Evolutionary conservation across 2,888 invertebrate species (phyloP).

Genomic region (Clusia tigrina): DNA sequence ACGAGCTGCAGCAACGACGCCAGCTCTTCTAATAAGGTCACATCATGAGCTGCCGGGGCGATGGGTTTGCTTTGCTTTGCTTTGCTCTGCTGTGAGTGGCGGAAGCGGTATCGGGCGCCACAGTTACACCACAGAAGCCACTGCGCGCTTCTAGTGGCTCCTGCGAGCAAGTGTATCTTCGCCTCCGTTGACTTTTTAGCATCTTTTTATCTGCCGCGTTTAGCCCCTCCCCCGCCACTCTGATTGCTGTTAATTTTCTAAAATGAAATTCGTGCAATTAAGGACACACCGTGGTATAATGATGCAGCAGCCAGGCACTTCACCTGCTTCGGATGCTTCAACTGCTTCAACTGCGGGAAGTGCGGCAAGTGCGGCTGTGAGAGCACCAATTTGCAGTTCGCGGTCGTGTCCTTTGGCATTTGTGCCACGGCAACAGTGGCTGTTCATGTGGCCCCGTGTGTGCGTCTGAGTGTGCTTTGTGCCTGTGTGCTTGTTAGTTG

Average conservation of each 20-base stretch:
- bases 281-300: slow-evolving; percentile 46
- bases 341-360: too few species aligned
- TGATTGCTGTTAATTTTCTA: slow-evolving; percentile 62
- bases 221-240: slow-evolving; percentile 25
- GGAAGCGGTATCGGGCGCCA: too few species aligned
- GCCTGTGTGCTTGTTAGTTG: slow-evolving; percentile 27
- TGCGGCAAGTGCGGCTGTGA: slow-evolving; percentile 23
- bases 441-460: slow-evolving; percentile 29
- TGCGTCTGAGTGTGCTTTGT: slow-evolving; percentile 31
- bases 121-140: too few species aligned
- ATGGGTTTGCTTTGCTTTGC: too few species aligned
- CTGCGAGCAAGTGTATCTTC: too few species aligned
- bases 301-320: slow-evolving; percentile 40
- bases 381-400: slow-evolving; percentile 41
- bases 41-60: too few species aligned
- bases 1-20: too few species aligned
- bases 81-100: too few species aligned
- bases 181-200: too few species aligned
- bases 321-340: slow-evolving; percentile 9
- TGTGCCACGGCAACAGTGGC: slow-evolving; percentile 14
- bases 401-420: slow-evolving; percentile 51
- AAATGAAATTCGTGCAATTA: slow-evolving; percentile 64
- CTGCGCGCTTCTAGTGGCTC: too few species aligned
- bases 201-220: too few species aligned
- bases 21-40: too few species aligned